These are phyloP conservation scores for Drosophila seguyi DNA, from an alignment of 1,140 invertebrate genomes.

Conservation along the genomic window DNA sequence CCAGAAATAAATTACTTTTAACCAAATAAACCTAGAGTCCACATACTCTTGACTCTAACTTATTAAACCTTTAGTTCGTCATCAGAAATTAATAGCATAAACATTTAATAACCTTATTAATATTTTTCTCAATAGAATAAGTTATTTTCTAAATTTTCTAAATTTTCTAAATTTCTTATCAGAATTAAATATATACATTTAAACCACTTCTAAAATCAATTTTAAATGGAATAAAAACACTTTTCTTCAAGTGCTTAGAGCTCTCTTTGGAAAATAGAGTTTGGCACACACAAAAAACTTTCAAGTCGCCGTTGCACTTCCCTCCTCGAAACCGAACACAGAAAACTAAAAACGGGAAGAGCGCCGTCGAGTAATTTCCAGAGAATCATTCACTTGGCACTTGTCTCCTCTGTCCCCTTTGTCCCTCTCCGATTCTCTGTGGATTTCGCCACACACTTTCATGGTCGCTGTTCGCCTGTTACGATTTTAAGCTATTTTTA, in stretches of 20 bases:
- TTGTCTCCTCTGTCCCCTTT: conserved; percentile 16
- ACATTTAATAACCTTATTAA: no score
- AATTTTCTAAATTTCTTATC: no score
- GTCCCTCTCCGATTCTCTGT: neutral
- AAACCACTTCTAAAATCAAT: no score
- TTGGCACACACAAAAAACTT: conserved; percentile 33
- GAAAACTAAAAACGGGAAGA: conserved; percentile 29
- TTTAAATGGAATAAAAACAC: no score
- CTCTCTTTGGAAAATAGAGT: conserved; percentile 30
- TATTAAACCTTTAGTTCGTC: fast-evolving
- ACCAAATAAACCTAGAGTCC: no score
- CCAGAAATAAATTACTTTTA: neutral
- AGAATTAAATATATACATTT: no score
- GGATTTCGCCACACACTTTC: conserved; percentile 4
- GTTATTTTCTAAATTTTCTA: no score
- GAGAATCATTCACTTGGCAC: conserved; percentile 51
- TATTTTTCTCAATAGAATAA: no score
- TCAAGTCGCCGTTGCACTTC: conserved; percentile 40
- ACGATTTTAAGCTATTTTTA: conserved; percentile 83
- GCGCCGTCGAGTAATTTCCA: conserved; percentile 20
- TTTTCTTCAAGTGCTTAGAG: conserved; percentile 11
- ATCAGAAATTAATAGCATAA: no score
- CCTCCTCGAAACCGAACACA: conserved; percentile 24
- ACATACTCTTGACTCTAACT: no score
- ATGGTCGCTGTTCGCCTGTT: conserved; percentile 65